Evolutionary conservation across 2,888 invertebrate species (phyloP).

Genomic region (Sericinus montela): DNA sequence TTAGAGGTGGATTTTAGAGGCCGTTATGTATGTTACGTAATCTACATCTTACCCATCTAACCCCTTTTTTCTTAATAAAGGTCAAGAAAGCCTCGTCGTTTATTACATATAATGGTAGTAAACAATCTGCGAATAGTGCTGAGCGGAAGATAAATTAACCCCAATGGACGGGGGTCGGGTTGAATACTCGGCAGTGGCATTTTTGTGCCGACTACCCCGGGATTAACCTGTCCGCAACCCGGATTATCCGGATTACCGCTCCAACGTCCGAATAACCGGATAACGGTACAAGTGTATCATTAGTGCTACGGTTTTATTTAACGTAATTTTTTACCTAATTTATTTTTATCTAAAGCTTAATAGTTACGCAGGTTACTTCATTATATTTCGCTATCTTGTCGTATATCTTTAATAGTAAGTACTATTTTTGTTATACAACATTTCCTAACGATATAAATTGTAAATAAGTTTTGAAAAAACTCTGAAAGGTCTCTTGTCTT

Average conservation of each 20-base stretch:
- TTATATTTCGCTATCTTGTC: too few relatives aligned
- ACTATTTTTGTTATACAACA: too few relatives aligned
- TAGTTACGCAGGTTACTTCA: too few relatives aligned
- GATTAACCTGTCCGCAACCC: constrained; percentile 54
- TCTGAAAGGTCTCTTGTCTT: too few relatives aligned
- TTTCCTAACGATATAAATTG: too few relatives aligned
- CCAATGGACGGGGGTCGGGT: constrained; percentile 23
- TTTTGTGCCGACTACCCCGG: constrained; percentile 34
- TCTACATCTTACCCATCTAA: neutral
- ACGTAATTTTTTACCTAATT: neutral
- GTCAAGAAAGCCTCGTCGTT: constrained; percentile 7
- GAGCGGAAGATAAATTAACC: constrained; percentile 35
- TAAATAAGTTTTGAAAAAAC: too few relatives aligned
- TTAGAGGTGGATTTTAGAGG: too few relatives aligned
- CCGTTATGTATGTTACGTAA: too few relatives aligned
- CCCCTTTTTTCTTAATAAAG: constrained; percentile 13
- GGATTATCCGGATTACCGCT: constrained; percentile 35
- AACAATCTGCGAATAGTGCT: constrained; percentile 27
- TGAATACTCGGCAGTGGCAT: constrained; percentile 33
- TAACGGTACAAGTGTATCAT: constrained; percentile 39
- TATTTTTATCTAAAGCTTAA: too few relatives aligned
- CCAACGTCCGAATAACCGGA: constrained; percentile 21
- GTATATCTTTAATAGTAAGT: too few relatives aligned
- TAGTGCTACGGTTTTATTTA: constrained; percentile 20
- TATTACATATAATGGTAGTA: constrained; percentile 14